Conservation (phyloP, 2,888 invertebrate species). For the Endomychus coccineus region DNA sequence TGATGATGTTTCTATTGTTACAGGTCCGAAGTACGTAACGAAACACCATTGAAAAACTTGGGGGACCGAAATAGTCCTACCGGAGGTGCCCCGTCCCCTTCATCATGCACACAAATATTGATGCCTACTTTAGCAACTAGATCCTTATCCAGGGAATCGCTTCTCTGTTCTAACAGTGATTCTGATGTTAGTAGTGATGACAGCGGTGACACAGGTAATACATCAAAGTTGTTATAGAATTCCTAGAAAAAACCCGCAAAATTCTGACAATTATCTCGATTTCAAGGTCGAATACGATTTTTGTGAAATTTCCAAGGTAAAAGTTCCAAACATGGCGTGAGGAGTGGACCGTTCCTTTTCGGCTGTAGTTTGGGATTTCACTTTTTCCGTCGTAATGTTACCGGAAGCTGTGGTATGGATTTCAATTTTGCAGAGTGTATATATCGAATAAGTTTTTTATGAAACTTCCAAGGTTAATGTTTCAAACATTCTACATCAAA, state of each 20-base stretch:
- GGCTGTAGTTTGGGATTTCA: too few species aligned
- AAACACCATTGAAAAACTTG: constrained; percentile 63
- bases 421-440: too few species aligned
- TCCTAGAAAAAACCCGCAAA: constrained; percentile 1
- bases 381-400: too few species aligned
- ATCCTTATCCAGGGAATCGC: constrained; percentile 51
- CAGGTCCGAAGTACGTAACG: constrained; percentile 67
- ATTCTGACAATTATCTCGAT: too few species aligned
- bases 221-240: constrained; percentile 2
- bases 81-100: constrained; percentile 44
- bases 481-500: too few species aligned
- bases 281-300: too few species aligned
- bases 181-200: constrained; percentile 51
- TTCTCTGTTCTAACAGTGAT: constrained; percentile 55
- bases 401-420: too few species aligned
- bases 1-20: constrained; percentile 47
- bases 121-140: constrained; percentile 39
- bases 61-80: constrained; percentile 26
- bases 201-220: constrained; percentile 42
- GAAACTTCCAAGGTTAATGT: too few species aligned
- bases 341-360: too few species aligned
- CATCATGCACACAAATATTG: constrained; percentile 35
- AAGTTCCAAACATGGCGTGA: too few species aligned
- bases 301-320: too few species aligned
- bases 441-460: too few species aligned